Percentiles rank a stretch among this genome's conserved stretches.
Evolutionary conservation across 2,113 vertebrate genomes (phyloP).

Genomic region (Amphiprion percula): DNA sequence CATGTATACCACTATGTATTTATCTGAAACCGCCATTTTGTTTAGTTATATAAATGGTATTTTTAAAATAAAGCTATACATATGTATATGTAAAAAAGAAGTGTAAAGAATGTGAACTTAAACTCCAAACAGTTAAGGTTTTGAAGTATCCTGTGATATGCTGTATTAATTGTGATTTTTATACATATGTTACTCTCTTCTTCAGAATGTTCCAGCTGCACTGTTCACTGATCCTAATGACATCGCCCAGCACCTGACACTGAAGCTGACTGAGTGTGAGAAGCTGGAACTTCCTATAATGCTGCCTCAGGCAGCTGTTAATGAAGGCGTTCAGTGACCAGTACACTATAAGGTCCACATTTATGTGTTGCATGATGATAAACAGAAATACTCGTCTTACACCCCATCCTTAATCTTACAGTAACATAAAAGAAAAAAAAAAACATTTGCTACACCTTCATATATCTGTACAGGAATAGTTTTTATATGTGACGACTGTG

Average conservation of each 20-base stretch:
- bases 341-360: background rate
- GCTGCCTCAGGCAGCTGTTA: slow-evolving; percentile 8
- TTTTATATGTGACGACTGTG: slow-evolving; percentile 29
- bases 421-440: background rate
- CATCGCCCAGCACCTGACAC: slow-evolving; percentile 91
- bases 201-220: slow-evolving; percentile 89
- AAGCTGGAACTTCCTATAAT: slow-evolving; percentile 90
- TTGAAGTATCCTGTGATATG: too few species aligned
- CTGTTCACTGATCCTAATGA: slow-evolving; percentile 97
- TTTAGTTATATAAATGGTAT: too few species aligned
- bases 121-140: too few species aligned
- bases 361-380: slow-evolving; percentile 21
- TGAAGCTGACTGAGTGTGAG: slow-evolving; percentile 92
- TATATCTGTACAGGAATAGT: slow-evolving; percentile 19
- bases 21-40: too few species aligned
- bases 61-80: too few species aligned
- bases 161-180: too few species aligned
- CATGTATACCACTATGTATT: too few species aligned
- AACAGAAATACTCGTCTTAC: background rate
- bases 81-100: too few species aligned
- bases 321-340: slow-evolving; percentile 31
- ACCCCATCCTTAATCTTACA: background rate
- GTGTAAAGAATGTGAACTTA: too few species aligned
- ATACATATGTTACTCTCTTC: background rate
- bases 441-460: background rate